Evolutionary conservation across 2,797 vertebrate genomes (phyloP).

Genomic region (Pteronotus mesoamericanus): DNA sequence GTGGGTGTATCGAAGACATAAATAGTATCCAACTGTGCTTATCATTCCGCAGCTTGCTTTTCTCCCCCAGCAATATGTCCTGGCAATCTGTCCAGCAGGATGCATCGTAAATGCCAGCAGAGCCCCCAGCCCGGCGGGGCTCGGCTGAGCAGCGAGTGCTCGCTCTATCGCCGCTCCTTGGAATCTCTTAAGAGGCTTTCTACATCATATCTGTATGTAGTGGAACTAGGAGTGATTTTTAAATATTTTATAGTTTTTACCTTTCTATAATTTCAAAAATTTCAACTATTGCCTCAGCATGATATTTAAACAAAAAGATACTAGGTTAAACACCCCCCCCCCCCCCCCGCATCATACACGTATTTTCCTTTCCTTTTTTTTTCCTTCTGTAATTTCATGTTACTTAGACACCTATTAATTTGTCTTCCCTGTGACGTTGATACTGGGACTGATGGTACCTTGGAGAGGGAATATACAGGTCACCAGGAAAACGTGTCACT

Average conservation of each 20-base stretch:
- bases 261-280: background rate
- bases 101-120: slow-evolving; percentile 37
- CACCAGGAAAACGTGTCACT: background rate
- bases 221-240: background rate
- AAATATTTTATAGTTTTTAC: background rate
- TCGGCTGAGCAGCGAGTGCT: background rate
- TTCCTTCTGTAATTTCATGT: background rate
- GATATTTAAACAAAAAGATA: background rate
- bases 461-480: background rate
- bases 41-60: slow-evolving; percentile 29
- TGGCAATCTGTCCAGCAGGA: slow-evolving; percentile 49
- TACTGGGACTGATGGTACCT: background rate
- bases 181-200: background rate
- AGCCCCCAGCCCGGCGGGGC: background rate
- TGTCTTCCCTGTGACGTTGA: background rate
- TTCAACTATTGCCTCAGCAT: background rate
- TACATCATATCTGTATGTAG: background rate
- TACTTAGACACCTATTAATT: background rate
- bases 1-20: slow-evolving; percentile 39
- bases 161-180: background rate
- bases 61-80: slow-evolving; percentile 44
- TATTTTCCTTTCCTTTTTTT: background rate
- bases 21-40: slow-evolving; percentile 51
- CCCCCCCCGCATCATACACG: background rate
- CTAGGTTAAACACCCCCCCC: background rate